Base-by-base conservation (phyloP, 2,888 invertebrate genomes). In the Lithophane socia region DNA sequence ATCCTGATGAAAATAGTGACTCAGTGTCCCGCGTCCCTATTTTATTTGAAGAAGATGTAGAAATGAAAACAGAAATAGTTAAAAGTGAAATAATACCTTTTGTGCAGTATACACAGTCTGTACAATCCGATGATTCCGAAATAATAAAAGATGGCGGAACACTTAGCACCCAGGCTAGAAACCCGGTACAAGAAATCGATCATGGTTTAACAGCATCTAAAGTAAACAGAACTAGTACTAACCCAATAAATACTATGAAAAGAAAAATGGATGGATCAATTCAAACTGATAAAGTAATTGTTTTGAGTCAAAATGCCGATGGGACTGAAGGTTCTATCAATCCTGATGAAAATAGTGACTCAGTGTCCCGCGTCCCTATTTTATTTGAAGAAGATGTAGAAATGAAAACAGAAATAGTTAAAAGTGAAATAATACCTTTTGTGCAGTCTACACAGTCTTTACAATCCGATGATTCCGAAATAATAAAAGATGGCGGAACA, bases 241-340 rank as follows among this genome's bases (percentile, higher is more conserved):
- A 24, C 18, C 16, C 16, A 10, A 16, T 16, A 29, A 72, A 54
- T 54, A 47, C 37, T 10, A 37, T 9, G n/a, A 29, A 54, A 54
- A 63, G 0, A 29, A 29, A 54, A 61, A 29, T 21, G 8, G 47
- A 78, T 37, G 12, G 7, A 61, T n/a, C 47, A 37, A 16, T 67
- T 61, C 77, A 68, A 77, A 77, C 79, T 68, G 79, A 78, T 12
- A 78, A n/a, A 54, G 67, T 77, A 21, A 78, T 78, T 47, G 47
- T 78, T 4, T 47, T 78, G n/a, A 37, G 16, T 56, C 21, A 1
- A 3, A 44, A 56, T 47, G 24, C 44, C 29, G 37, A 44, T 29
- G 42, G 21, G 4, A 52, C 0, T 37, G 37, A 37, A 37, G 37
- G 37, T 37, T 37, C 29, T 29, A 29, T 29, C 29, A 29, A 29